These are phyloP conservation scores for Calidris pygmaea DNA, from an alignment of 2,113 vertebrate species.

Conservation along the genomic window DNA sequence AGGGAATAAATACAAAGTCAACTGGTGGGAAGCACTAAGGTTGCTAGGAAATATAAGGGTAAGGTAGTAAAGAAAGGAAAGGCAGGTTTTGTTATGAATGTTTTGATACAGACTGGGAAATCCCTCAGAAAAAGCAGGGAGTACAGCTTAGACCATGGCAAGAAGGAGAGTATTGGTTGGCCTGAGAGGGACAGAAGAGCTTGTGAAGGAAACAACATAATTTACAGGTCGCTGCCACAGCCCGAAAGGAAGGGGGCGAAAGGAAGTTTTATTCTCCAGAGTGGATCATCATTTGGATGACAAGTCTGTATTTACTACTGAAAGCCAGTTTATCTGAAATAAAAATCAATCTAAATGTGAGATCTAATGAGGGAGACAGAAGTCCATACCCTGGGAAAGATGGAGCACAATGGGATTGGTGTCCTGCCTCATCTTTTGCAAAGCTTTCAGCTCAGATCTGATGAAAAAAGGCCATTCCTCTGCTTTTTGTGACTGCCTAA, in stretches of 20 bases:
- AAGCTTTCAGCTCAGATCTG: neutral
- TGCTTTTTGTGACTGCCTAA: neutral
- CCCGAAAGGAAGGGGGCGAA: neutral
- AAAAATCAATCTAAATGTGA: neutral
- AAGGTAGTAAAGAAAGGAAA: neutral
- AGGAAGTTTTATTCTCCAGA: neutral
- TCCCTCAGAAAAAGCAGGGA: neutral
- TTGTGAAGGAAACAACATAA: neutral
- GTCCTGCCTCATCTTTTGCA: neutral
- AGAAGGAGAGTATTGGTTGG: neutral
- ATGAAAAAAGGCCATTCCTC: neutral
- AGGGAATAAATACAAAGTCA: neutral
- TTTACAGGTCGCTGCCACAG: neutral
- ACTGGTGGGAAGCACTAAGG: neutral
- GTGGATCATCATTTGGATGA: neutral
- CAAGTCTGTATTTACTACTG: neutral
- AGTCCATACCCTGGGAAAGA: neutral
- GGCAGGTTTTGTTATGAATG: neutral
- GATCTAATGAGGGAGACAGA: neutral
- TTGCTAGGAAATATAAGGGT: neutral
- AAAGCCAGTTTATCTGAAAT: neutral
- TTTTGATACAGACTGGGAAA: neutral
- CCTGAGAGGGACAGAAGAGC: neutral
- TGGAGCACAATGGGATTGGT: neutral
- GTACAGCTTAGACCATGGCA: neutral